These are phyloP conservation scores for Litocranius walleri DNA, from an alignment of 2,113 vertebrate species.

Conservation along the genomic window DNA sequence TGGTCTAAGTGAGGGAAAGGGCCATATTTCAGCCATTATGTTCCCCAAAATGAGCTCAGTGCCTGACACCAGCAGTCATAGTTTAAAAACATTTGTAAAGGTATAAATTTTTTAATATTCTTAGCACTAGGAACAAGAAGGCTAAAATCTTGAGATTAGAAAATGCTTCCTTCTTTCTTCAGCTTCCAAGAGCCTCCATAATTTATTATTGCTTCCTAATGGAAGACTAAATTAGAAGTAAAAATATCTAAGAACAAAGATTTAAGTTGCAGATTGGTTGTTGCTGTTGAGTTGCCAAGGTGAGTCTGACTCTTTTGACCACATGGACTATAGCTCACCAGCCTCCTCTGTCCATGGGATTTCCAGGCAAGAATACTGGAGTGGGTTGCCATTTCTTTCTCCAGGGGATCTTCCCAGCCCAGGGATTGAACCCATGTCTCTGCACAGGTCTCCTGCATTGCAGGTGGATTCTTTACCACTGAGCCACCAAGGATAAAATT, in stretches of 20 bases:
- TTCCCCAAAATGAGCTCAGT: background rate
- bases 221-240: background rate
- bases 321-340: background rate
- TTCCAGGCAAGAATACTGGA: background rate
- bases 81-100: background rate
- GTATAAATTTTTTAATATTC: background rate
- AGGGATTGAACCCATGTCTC: background rate
- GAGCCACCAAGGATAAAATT: background rate
- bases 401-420: background rate
- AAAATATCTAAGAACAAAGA: background rate
- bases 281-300: background rate
- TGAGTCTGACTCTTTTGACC: background rate
- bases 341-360: background rate
- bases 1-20: background rate
- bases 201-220: slow-evolving; percentile 6
- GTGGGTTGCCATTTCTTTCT: background rate
- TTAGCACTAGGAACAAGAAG: background rate
- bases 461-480: background rate
- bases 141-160: background rate
- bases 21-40: background rate
- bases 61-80: background rate
- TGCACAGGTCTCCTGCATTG: background rate
- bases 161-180: background rate
- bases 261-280: background rate
- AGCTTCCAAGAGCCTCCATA: background rate